Conservation (phyloP, 2,113 vertebrate genomes). For the Vanacampus margaritifer region DNA sequence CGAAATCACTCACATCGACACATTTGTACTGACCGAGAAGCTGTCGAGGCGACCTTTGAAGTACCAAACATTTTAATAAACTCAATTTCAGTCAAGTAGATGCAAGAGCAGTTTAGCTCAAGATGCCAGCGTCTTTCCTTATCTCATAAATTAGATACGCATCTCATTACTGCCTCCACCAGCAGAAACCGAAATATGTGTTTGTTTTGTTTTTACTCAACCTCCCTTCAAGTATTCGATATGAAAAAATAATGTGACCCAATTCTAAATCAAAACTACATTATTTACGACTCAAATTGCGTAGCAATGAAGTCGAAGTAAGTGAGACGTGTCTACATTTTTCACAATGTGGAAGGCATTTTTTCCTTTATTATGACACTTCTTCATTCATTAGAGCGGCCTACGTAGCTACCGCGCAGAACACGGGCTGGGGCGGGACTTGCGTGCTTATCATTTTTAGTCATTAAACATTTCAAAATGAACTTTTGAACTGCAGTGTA, state of each 20-base stretch:
- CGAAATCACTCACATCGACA: conserved; percentile 9
- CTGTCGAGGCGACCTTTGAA: conserved; percentile 26
- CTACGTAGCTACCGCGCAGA: too few species aligned
- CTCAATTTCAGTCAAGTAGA: neutral
- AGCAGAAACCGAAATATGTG: conserved; percentile 42
- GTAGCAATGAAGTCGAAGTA: neutral
- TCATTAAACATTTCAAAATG: too few species aligned
- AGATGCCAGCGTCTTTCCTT: conserved; percentile 16
- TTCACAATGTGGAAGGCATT: conserved; percentile 28
- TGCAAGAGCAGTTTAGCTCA: conserved; percentile 12
- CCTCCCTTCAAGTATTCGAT: neutral
- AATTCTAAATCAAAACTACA: neutral
- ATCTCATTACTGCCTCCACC: conserved; percentile 34
- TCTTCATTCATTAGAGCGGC: conserved; percentile 24
- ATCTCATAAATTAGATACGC: conserved; percentile 52
- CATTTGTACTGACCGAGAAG: conserved; percentile 1
- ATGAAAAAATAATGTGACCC: neutral
- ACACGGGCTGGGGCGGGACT: too few species aligned
- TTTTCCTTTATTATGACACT: conserved; percentile 8
- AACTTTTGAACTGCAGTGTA: too few species aligned
- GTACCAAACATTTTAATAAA: conserved; percentile 5
- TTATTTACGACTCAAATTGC: conserved; percentile 4
- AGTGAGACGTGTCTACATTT: conserved; percentile 13
- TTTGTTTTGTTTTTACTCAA: conserved; percentile 19
- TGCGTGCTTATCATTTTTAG: too few species aligned